A percentile compares a stretch with the other conserved stretches of the same genome.
phyloP scores from a whole-genome alignment of 1,140 invertebrate genomes.

The Drosophila pruinosa region DNA sequence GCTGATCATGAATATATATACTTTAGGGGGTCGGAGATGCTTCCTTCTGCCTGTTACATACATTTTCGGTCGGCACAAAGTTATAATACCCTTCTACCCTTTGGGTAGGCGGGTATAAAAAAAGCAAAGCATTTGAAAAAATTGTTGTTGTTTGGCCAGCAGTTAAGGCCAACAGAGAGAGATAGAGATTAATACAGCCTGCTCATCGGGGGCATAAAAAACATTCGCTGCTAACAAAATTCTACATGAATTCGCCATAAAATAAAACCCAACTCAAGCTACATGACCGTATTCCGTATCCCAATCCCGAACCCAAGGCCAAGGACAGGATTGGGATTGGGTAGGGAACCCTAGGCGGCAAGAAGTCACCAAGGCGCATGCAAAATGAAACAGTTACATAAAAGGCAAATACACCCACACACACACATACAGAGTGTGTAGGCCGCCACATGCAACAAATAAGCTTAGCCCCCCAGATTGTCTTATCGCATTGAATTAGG shows the following conservation, averaged over 20 bases:
- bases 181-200: not conserved
- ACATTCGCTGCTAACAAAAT: slow-evolving; percentile 26
- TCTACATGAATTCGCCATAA: slow-evolving; percentile 23
- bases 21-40: too few relatives aligned
- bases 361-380: slow-evolving; percentile 43
- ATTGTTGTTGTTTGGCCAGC: too few relatives aligned
- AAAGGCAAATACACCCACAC: not conserved
- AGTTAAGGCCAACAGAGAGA: not conserved
- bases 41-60: too few relatives aligned
- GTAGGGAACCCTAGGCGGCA: slow-evolving; percentile 10
- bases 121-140: not conserved
- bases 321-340: slow-evolving; percentile 1
- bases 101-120: too few relatives aligned
- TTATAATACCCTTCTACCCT: too few relatives aligned
- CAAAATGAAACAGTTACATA: slow-evolving; percentile 43
- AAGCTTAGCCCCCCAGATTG: slow-evolving; percentile 59
- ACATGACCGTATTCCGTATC: not conserved
- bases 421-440: not conserved
- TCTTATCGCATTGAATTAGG: slow-evolving; percentile 62
- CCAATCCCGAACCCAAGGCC: slow-evolving; percentile 9
- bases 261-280: slow-evolving; percentile 25
- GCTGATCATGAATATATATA: too few relatives aligned
- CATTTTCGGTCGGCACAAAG: too few relatives aligned
- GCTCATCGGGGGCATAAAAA: slow-evolving; percentile 16
- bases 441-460: slow-evolving; percentile 53